Evolutionary conservation across 2,888 invertebrate species (phyloP).

Genomic region (Zonitis immaculata): DNA sequence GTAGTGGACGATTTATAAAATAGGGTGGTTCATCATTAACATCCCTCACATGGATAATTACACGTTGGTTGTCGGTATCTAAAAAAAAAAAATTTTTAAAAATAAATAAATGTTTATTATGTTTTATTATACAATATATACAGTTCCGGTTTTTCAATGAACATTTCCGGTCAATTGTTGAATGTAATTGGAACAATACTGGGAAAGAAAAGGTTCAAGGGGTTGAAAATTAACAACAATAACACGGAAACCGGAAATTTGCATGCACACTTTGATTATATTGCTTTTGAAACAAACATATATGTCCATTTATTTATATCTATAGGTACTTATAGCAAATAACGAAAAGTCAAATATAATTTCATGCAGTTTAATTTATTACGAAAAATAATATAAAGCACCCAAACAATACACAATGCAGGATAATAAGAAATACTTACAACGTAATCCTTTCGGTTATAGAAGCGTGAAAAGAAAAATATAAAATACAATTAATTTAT

Average conservation of each 20-base stretch:
- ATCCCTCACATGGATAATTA: constrained; percentile 92
- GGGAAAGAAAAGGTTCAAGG: background rate
- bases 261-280: no score
- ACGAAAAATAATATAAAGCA: background rate
- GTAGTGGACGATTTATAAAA: constrained; percentile 94
- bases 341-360: no score
- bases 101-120: background rate
- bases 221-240: background rate
- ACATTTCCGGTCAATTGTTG: constrained; percentile 6
- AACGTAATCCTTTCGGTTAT: constrained; percentile 42
- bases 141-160: constrained; percentile 7
- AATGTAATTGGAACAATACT: background rate
- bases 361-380: background rate
- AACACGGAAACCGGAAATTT: background rate
- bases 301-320: no score
- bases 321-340: no score
- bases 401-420: background rate
- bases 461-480: constrained; percentile 39
- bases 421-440: constrained; percentile 40
- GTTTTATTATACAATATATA: background rate
- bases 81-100: constrained; percentile 32
- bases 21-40: constrained; percentile 96
- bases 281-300: no score
- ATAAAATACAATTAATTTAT: constrained; percentile 6
- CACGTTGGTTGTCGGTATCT: constrained; percentile 93